A percentile compares a stretch with the other conserved stretches of the same genome.
These are phyloP conservation scores for Cyclophora punctaria DNA, from an alignment of 2,888 invertebrate species.

Conservation along the genomic window DNA sequence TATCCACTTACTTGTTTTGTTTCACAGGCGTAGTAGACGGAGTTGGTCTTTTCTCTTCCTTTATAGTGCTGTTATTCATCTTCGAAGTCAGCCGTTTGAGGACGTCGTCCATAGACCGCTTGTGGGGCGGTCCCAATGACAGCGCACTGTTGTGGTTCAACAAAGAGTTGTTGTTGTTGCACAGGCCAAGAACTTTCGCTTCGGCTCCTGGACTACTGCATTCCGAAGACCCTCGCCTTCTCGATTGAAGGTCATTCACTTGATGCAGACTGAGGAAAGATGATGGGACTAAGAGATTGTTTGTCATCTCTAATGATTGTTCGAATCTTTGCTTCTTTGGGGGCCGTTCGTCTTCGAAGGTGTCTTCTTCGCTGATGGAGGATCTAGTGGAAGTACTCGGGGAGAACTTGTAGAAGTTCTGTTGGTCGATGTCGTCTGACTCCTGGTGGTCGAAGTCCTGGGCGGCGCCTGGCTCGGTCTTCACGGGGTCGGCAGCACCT, in stretches of 20 bases:
- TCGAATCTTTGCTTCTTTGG: slow-evolving; percentile 78
- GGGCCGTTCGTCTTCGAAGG: slow-evolving; percentile 76
- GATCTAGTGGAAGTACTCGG: slow-evolving; percentile 63
- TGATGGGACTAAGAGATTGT: slow-evolving; percentile 71
- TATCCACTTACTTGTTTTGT: slow-evolving; percentile 64
- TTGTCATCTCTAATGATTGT: slow-evolving; percentile 76
- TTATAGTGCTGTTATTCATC: slow-evolving; percentile 85
- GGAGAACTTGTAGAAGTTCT: slow-evolving; percentile 66
- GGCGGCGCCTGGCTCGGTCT: slow-evolving; percentile 70
- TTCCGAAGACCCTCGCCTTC: slow-evolving; percentile 78
- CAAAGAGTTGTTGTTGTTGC: slow-evolving; percentile 79
- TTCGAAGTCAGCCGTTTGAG: slow-evolving; percentile 89
- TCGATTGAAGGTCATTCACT: slow-evolving; percentile 67
- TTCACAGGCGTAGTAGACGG: slow-evolving; percentile 80
- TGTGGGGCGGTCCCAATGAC: slow-evolving; percentile 72
- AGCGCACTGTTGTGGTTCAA: slow-evolving; percentile 77
- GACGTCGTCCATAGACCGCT: slow-evolving; percentile 94
- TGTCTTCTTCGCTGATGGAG: slow-evolving; percentile 76
- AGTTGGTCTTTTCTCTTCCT: slow-evolving; percentile 82
- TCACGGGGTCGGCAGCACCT: slow-evolving; percentile 72
- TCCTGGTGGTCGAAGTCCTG: slow-evolving; percentile 65
- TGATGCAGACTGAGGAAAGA: slow-evolving; percentile 73
- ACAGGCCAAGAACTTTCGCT: slow-evolving; percentile 78
- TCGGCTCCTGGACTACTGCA: slow-evolving; percentile 83
- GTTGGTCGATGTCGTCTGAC: slow-evolving; percentile 56